Conservation (phyloP, 2,113 vertebrate genomes). For the Tylochromis polylepis region DNA sequence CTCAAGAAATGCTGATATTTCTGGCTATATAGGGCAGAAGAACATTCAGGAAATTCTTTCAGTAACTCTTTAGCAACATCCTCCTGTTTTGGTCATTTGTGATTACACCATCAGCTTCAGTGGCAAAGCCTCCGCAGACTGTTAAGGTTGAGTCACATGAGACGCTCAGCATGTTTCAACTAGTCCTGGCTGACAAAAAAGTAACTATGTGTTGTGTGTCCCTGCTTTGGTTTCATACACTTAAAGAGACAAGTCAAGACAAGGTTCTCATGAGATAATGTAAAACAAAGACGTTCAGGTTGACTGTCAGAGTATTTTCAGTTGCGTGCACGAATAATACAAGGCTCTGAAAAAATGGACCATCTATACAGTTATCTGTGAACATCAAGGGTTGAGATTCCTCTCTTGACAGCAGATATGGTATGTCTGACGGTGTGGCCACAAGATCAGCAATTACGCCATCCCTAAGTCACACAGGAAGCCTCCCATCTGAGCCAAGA, state of each 20-base stretch:
- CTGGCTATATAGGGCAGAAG: not conserved
- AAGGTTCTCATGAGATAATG: not conserved
- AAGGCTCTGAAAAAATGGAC: not conserved
- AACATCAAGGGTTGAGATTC: not conserved
- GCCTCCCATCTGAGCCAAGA: slow-evolving; percentile 1
- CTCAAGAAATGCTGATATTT: not conserved
- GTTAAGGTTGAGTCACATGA: not conserved
- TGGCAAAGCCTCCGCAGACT: not conserved
- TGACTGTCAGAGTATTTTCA: not conserved
- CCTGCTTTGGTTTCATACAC: not conserved
- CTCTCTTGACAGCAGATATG: not conserved
- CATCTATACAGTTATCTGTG: not conserved
- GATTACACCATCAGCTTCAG: not conserved
- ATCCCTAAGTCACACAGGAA: slow-evolving; percentile 46
- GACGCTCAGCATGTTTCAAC: slow-evolving; percentile 19
- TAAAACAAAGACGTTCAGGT: too few relatives aligned
- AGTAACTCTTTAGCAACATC: slow-evolving; percentile 9
- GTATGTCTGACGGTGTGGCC: not conserved
- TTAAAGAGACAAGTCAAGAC: slow-evolving; percentile 23
- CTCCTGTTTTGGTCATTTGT: not conserved
- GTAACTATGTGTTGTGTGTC: not conserved
- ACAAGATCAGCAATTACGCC: slow-evolving; percentile 27
- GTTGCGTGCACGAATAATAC: not conserved
- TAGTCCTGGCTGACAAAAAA: not conserved
- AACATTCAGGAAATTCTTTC: slow-evolving; percentile 29